Conservation (phyloP, 2,113 vertebrate species). For the Gallinago media region DNA sequence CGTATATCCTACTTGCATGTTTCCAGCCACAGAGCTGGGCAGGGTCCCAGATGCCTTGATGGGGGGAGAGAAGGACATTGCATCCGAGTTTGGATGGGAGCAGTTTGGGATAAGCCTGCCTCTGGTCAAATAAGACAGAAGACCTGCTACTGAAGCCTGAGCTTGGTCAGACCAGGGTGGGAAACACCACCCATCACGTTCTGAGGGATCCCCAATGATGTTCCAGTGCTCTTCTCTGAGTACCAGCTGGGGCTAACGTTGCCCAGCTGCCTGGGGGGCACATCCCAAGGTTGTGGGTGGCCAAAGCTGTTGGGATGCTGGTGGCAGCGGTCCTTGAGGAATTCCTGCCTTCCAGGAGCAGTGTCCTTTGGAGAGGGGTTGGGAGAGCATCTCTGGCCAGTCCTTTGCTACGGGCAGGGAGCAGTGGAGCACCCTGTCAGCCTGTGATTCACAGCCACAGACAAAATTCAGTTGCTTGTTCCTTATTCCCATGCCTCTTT, state of each 20-base stretch:
- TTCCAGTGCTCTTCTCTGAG: not conserved
- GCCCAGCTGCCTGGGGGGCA: not conserved
- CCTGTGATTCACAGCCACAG: not conserved
- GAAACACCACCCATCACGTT: not conserved
- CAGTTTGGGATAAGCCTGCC: not conserved
- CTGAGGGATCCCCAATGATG: not conserved
- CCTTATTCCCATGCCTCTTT: not conserved
- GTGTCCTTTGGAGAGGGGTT: not conserved
- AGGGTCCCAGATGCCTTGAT: not conserved
- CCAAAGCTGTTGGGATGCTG: not conserved
- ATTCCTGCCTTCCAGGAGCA: not conserved
- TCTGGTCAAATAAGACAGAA: not conserved
- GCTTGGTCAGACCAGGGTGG: accelerated
- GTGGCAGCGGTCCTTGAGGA: not conserved
- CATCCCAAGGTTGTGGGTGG: not conserved
- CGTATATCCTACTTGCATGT: not conserved
- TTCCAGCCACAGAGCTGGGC: not conserved
- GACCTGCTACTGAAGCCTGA: not conserved
- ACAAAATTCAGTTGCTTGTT: not conserved
- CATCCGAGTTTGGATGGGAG: not conserved
- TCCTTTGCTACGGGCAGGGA: not conserved
- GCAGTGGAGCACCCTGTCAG: not conserved
- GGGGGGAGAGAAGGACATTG: not conserved
- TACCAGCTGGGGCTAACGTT: not conserved
- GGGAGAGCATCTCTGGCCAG: not conserved